These are phyloP conservation scores for Ophion costatus DNA, from an alignment of 2,888 invertebrate genomes.

Conservation along the genomic window DNA sequence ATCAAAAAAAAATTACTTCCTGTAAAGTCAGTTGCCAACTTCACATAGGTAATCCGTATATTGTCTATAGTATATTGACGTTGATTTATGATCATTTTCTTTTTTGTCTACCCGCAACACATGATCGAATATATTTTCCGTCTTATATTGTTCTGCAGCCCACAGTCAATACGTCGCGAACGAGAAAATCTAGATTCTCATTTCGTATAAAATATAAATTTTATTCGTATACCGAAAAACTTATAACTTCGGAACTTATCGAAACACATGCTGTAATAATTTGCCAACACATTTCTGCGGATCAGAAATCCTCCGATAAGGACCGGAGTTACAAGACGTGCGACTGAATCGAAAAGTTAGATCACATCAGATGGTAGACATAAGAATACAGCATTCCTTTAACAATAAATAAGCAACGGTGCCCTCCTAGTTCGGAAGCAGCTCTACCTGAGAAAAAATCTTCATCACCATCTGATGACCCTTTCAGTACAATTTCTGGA, in stretches of 20 bases:
- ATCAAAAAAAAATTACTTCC: too few species aligned
- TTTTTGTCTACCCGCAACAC: background rate
- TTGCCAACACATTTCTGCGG: background rate
- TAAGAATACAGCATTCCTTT: background rate
- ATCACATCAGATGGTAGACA: background rate
- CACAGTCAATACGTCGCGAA: background rate
- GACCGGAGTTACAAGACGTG: too few species aligned
- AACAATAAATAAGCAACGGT: background rate
- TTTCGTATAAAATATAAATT: background rate
- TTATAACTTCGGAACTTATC: too few species aligned
- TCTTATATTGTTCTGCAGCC: background rate
- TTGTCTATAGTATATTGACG: background rate
- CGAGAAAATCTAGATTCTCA: background rate
- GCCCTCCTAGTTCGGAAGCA: background rate
- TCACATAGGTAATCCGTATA: too few species aligned
- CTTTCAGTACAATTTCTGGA: background rate
- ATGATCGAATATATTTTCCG: background rate
- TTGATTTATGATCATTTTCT: background rate
- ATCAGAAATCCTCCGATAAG: background rate
- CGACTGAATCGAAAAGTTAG: too few species aligned
- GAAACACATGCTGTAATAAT: too few species aligned
- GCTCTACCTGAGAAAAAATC: background rate
- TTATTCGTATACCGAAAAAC: background rate
- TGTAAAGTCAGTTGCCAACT: too few species aligned
- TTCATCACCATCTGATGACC: background rate